Conservation (phyloP, 2,113 vertebrate species). For the Miniopterus natalensis region DNA sequence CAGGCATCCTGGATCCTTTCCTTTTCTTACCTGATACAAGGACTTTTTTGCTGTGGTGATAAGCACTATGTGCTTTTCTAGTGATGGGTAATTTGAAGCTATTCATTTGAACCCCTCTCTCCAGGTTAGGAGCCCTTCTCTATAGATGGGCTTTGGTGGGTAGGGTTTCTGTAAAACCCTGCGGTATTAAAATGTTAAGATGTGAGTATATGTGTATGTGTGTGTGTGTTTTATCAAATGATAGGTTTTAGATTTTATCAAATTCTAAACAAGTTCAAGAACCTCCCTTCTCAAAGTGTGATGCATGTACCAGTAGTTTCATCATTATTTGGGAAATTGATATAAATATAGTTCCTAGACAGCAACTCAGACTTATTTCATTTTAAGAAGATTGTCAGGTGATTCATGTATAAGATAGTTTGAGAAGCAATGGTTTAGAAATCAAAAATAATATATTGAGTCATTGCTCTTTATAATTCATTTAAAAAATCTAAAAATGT, state of each 20-base stretch:
- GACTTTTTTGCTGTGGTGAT: neutral
- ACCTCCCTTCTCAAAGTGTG: neutral
- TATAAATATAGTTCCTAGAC: neutral
- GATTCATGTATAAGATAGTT: neutral
- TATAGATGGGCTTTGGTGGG: neutral
- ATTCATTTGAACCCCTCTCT: neutral
- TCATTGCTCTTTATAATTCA: neutral
- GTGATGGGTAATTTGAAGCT: neutral
- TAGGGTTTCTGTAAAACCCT: neutral
- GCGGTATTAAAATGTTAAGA: neutral
- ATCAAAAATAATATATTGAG: neutral
- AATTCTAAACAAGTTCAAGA: neutral
- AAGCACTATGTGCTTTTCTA: neutral
- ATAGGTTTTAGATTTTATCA: neutral
- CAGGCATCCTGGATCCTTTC: neutral
- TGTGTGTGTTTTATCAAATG: neutral
- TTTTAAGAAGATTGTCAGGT: neutral
- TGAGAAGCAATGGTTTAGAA: neutral
- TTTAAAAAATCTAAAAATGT: neutral
- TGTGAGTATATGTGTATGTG: neutral
- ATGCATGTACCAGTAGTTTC: neutral
- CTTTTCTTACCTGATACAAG: neutral
- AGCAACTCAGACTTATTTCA: neutral
- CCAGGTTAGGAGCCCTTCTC: neutral
- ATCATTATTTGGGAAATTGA: neutral